phyloP scores from a whole-genome alignment of 2,113 vertebrate species.

The Philantomba maxwellii region DNA sequence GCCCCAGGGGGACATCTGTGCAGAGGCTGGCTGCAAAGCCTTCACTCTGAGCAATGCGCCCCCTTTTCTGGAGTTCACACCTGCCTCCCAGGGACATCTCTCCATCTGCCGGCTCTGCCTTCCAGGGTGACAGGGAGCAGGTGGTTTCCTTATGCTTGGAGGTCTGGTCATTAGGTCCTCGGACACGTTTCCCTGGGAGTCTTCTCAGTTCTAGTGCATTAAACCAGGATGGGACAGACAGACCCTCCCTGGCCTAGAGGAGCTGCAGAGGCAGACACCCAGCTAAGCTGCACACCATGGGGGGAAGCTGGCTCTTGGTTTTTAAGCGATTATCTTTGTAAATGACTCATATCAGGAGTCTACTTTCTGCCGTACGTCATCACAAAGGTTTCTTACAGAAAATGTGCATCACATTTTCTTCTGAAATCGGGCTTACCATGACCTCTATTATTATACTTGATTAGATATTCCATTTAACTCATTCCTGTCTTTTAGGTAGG shows the following conservation, averaged over 20 bases:
- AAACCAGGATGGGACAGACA: neutral
- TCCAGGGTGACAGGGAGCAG: neutral
- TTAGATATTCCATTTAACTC: neutral
- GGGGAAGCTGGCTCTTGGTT: neutral
- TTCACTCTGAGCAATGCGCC: neutral
- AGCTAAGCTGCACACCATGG: too few species aligned
- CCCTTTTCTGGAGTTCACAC: neutral
- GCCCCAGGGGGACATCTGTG: neutral
- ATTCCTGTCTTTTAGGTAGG: too few species aligned
- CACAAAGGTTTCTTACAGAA: neutral
- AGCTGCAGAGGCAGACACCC: accelerated
- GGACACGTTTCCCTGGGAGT: accelerated
- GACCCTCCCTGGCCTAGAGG: neutral
- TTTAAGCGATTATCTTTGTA: neutral
- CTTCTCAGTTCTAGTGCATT: neutral
- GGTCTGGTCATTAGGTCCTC: neutral
- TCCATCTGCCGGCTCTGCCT: accelerated
- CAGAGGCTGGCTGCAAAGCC: neutral
- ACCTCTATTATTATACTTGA: neutral
- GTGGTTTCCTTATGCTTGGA: neutral
- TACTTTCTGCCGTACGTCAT: too few species aligned
- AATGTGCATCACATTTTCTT: neutral
- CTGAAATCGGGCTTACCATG: neutral
- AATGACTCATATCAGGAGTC: neutral
- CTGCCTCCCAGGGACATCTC: neutral